Evolutionary conservation across 2,888 invertebrate genomes (phyloP).

Genomic region (Oscheius myriophilus): DNA sequence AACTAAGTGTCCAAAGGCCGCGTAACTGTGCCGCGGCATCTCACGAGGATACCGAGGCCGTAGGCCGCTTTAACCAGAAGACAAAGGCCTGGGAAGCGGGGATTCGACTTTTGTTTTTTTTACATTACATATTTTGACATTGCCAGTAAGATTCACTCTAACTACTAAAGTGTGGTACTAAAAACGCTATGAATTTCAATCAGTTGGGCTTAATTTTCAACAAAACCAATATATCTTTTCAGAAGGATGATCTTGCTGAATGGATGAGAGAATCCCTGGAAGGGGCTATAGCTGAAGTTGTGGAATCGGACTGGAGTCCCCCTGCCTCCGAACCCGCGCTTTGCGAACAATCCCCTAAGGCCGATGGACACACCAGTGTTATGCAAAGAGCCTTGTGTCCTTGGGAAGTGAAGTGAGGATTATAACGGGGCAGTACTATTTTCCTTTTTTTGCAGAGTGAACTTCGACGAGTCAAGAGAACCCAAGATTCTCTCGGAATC

Average conservation of each 20-base stretch:
- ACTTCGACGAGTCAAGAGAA: slow-evolving; percentile 64
- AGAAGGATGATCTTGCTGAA: slow-evolving; percentile 54
- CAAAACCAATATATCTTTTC: too few species aligned
- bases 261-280: slow-evolving; percentile 51
- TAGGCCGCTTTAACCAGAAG: too few species aligned
- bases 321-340: slow-evolving; percentile 38
- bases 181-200: too few species aligned
- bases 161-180: too few species aligned
- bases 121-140: too few species aligned
- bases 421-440: neutral
- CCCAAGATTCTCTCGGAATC: slow-evolving; percentile 67
- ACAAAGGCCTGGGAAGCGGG: too few species aligned
- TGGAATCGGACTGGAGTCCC: slow-evolving; percentile 44
- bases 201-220: too few species aligned
- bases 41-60: too few species aligned
- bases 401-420: slow-evolving; percentile 55
- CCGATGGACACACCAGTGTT: slow-evolving; percentile 44
- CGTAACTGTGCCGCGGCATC: too few species aligned
- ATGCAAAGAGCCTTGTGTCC: slow-evolving; percentile 66
- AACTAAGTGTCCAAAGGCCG: too few species aligned
- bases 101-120: too few species aligned
- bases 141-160: too few species aligned
- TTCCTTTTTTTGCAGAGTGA: slow-evolving; percentile 47
- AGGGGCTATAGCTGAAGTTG: slow-evolving; percentile 37
- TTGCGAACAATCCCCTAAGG: slow-evolving; percentile 40